Evolutionary conservation across 1,140 invertebrate genomes (phyloP), one percentile per base, ranked within the genome.

Genomic region (Harlomillsia oculata): DNA sequence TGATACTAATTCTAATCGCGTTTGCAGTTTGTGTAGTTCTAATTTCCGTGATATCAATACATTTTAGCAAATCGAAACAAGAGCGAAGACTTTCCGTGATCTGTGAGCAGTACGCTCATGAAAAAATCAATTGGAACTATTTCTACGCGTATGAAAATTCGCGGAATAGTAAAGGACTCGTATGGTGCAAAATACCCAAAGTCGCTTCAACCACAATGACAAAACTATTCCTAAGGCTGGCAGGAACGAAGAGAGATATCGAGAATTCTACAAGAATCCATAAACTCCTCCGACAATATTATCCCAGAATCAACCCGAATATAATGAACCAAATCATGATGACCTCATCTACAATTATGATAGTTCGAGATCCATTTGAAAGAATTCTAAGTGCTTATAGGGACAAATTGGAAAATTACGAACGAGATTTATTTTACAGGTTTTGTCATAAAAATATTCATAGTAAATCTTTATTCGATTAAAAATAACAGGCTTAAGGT

Each of bases 291-390:
- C 36, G 63, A 29, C 20, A 56, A n/a, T 56, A 43, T 34, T 64
- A 61, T 49, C 63, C 63, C 16, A 43, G 51, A 30, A 3, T 59
- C 2, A 5, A 40, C 18, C 5, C 29, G 2, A 21, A 40, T 43
- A n/a, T 26, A 4, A 54, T 55, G 48, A 51, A 32, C 16, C 29
- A 58, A 28, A 53, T 29, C 23, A 55, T 56, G 8, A 43, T 28
- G 2, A 32, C 30, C 5, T 30, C 59, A 1, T 41, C 36, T 3
- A 56, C 84, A 51, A 89, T 94, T 67, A 75, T 93, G 40, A 90
- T 95, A 62, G 87, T 87, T 0, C 75, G 91, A 51, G 86, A 94
- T 74, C 91, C 91, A 8, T 80, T 94, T 60, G 89, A 95, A 69
- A 76, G 91, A 66, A 74, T 94, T 30, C 77, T 92, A 39, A 91